A percentile compares a stretch with the other conserved stretches of the same genome.
Conservation (phyloP, 1,140 invertebrate genomes). For the Zaprionus gabonicus region DNA sequence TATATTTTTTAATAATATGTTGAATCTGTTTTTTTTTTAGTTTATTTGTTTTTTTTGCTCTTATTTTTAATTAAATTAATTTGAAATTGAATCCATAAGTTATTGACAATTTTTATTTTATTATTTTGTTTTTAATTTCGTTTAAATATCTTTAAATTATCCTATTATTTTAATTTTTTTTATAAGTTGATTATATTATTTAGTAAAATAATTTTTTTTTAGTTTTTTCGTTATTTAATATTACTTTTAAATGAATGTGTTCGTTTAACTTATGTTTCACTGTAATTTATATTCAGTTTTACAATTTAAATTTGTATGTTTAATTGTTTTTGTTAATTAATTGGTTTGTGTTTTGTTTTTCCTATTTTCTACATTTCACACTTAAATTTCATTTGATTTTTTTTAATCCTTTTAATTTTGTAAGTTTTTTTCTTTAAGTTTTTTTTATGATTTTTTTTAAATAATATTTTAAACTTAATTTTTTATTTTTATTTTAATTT, state of each 20-base stretch:
- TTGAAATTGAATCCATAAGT: background rate
- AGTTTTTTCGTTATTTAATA: background rate
- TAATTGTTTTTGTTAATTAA: background rate
- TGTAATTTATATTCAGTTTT: background rate
- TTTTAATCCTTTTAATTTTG: background rate
- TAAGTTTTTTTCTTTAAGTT: background rate
- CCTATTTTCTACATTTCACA: too few relatives aligned
- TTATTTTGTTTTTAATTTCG: constrained; percentile 4
- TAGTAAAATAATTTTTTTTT: background rate
- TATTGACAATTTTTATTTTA: constrained; percentile 2
- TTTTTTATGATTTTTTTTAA: background rate
- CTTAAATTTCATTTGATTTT: background rate
- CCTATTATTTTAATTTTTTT: background rate
- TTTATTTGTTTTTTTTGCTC: background rate
- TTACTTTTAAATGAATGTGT: background rate
- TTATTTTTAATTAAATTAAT: background rate
- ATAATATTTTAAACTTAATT: background rate
- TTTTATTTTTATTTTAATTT: background rate
- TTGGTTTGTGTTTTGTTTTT: background rate
- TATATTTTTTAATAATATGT: background rate
- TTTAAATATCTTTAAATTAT: background rate
- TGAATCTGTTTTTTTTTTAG: background rate
- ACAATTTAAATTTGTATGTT: background rate
- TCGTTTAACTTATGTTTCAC: background rate
- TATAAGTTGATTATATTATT: background rate